Conservation (phyloP, 2,113 vertebrate species). For the Barbus barbus region DNA sequence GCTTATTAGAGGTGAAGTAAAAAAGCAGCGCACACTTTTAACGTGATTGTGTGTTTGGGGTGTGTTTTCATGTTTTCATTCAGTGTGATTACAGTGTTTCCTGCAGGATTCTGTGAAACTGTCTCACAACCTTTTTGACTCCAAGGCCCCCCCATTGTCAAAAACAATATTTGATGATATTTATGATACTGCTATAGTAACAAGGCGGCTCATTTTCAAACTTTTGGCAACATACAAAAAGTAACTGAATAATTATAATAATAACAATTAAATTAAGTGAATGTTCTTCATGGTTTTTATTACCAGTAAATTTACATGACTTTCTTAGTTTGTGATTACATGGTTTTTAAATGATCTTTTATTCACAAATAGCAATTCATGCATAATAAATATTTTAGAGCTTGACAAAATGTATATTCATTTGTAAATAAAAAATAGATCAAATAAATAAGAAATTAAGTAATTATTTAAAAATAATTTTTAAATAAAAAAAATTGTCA, state of each 20-base stretch:
- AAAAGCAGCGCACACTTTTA: not conserved
- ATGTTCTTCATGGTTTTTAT: not conserved
- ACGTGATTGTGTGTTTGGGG: conserved; percentile 9
- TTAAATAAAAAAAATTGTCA: too few species aligned
- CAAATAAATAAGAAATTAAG: too few species aligned
- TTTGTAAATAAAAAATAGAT: too few species aligned
- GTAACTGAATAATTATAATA: not conserved
- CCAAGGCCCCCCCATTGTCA: not conserved
- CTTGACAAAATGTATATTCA: not conserved
- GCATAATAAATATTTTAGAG: not conserved
- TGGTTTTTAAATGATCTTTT: not conserved
- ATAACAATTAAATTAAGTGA: not conserved
- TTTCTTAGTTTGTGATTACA: not conserved
- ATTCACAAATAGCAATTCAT: not conserved
- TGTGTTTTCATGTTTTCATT: conserved; percentile 11
- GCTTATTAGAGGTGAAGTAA: not conserved
- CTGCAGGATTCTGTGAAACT: not conserved
- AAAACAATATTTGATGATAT: not conserved
- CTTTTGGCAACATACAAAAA: not conserved
- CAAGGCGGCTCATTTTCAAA: not conserved
- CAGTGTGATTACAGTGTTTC: conserved; percentile 17
- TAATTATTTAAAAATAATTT: too few species aligned
- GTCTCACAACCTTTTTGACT: not conserved
- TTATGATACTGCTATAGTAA: not conserved
- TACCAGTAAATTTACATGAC: not conserved